Conservation (phyloP, 2,888 invertebrate genomes). For the Sphaerophoria rueppellii region DNA sequence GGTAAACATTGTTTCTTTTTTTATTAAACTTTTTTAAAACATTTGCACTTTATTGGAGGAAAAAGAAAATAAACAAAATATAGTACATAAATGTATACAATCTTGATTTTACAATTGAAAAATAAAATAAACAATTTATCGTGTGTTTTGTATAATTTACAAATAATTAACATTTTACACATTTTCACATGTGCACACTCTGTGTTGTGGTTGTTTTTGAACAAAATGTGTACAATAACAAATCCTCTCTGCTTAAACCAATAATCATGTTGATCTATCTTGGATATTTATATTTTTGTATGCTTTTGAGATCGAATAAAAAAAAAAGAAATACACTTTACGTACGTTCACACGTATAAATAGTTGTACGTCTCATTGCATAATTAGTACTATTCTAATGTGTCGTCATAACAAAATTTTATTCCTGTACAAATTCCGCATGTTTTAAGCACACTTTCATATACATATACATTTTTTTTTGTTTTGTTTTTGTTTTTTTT, state of each 20-base stretch:
- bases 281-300: slow-evolving; percentile 42
- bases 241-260: slow-evolving; percentile 37
- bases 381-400: slow-evolving; percentile 33
- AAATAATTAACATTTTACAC: slow-evolving; percentile 66
- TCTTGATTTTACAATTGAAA: slow-evolving; percentile 6
- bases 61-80: slow-evolving; percentile 48
- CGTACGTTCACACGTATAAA: slow-evolving; percentile 53
- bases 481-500: neutral
- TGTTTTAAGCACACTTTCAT: slow-evolving; percentile 62
- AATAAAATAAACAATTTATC: slow-evolving; percentile 48
- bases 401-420: slow-evolving; percentile 61
- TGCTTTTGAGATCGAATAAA: slow-evolving; percentile 66
- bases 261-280: slow-evolving; percentile 47
- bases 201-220: slow-evolving; percentile 45
- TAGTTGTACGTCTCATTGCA: slow-evolving; percentile 70
- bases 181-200: slow-evolving; percentile 55
- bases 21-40: slow-evolving; percentile 29
- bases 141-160: slow-evolving; percentile 56
- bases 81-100: slow-evolving; percentile 48
- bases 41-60: slow-evolving; percentile 72
- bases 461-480: slow-evolving; percentile 22
- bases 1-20: neutral
- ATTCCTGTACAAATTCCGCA: slow-evolving; percentile 72
- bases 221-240: slow-evolving; percentile 45
- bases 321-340: slow-evolving; percentile 55